Evolutionary conservation across 2,113 vertebrate genomes (phyloP).

Genomic region (Pontoporia blainvillei): DNA sequence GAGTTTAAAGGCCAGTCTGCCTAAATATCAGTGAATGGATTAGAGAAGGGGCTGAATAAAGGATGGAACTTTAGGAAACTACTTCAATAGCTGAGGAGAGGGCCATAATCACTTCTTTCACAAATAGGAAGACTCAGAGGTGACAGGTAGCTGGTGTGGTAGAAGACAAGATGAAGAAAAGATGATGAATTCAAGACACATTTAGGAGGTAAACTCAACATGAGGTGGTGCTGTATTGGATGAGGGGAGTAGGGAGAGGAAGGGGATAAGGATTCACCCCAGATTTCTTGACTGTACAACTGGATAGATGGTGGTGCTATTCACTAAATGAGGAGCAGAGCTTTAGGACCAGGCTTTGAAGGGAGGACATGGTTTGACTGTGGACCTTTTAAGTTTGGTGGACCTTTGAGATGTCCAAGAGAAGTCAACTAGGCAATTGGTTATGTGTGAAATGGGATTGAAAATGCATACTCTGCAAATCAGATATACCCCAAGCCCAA

Average conservation of each 20-base stretch:
- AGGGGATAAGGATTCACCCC: neutral
- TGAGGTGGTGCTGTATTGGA: neutral
- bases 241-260: neutral
- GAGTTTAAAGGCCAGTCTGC: neutral
- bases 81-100: neutral
- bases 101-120: neutral
- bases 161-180: neutral
- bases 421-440: neutral
- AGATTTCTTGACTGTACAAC: neutral
- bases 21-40: neutral
- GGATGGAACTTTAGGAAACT: neutral
- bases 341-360: neutral
- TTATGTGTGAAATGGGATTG: neutral
- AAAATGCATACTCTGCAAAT: neutral
- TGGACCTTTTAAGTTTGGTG: neutral
- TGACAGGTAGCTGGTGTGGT: neutral
- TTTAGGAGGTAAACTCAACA: neutral
- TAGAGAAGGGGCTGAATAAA: neutral
- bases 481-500: neutral
- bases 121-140: neutral
- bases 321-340: neutral
- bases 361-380: accelerated
- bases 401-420: neutral
- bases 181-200: neutral
- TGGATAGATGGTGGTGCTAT: neutral